A percentile compares a stretch with the other conserved stretches of the same genome.
These are phyloP conservation scores for Nesoenas mayeri DNA, from an alignment of 2,113 vertebrate species.

Conservation along the genomic window DNA sequence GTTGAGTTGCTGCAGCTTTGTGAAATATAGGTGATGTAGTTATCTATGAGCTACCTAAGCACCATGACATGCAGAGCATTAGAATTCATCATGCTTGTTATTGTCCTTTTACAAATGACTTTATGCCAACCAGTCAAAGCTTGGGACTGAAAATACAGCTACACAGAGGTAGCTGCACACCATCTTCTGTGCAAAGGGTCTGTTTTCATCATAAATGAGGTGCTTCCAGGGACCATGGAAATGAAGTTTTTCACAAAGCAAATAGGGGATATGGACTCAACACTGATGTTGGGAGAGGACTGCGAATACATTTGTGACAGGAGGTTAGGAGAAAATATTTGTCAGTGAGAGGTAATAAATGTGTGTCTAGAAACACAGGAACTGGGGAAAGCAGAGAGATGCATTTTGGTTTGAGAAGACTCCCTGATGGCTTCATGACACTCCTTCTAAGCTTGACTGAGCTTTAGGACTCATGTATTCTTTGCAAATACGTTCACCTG, in stretches of 20 bases:
- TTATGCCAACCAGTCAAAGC: constrained; percentile 5
- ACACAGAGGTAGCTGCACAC: not conserved
- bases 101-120: constrained; percentile 38
- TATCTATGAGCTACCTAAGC: constrained; percentile 9
- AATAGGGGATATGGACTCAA: not conserved
- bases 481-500: not conserved
- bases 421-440: not conserved
- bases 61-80: not conserved
- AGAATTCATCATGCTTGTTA: constrained; percentile 52
- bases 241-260: not conserved
- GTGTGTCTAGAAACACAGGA: not conserved
- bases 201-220: not conserved
- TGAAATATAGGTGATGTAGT: constrained; percentile 51
- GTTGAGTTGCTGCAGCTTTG: constrained; percentile 28
- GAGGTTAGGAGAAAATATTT: not conserved
- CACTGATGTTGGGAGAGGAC: not conserved
- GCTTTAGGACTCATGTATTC: not conserved
- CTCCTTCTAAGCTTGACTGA: not conserved
- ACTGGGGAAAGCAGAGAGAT: not conserved
- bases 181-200: not conserved
- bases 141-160: not conserved
- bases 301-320: not conserved
- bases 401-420: not conserved
- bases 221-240: not conserved
- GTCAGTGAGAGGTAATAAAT: not conserved